Evolutionary conservation across 2,113 vertebrate species (phyloP).

Genomic region (Isichthys henryi): DNA sequence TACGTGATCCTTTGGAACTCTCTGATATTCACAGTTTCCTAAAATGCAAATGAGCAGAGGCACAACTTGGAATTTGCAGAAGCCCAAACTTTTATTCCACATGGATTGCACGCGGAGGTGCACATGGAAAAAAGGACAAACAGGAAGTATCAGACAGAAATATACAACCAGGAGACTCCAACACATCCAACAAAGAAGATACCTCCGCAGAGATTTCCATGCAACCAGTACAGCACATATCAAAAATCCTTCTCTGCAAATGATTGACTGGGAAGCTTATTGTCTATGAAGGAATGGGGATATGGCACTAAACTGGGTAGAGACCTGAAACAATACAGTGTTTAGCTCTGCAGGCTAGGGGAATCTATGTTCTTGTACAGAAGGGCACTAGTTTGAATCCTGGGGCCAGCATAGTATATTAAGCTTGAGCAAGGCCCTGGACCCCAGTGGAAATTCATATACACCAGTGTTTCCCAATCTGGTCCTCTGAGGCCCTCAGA

Average conservation of each 20-base stretch:
- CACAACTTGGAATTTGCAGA: conserved; percentile 52
- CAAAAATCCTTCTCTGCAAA: not conserved
- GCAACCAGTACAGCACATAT: not conserved
- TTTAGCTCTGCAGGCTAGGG: not conserved
- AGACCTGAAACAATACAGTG: not conserved
- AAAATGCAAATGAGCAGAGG: conserved; percentile 19
- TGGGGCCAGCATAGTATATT: not conserved
- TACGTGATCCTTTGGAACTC: not conserved
- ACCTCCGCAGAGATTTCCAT: not conserved
- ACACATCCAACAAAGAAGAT: not conserved
- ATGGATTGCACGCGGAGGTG: conserved; percentile 69
- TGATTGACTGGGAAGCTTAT: not conserved
- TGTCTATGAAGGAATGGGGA: not conserved
- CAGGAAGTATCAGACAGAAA: conserved; percentile 49
- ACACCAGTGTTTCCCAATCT: not conserved
- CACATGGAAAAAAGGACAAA: conserved; percentile 55
- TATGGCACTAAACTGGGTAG: not conserved
- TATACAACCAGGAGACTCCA: conserved; percentile 14
- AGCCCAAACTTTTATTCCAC: conserved; percentile 71
- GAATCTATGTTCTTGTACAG: not conserved
- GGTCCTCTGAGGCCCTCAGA: not conserved
- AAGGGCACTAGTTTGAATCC: not conserved
- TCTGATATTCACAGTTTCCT: not conserved
- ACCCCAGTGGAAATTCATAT: conserved; percentile 31
- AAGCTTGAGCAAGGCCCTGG: not conserved